phyloP scores from a whole-genome alignment of 2,888 invertebrate species.

The Ceraclea dissimilis region DNA sequence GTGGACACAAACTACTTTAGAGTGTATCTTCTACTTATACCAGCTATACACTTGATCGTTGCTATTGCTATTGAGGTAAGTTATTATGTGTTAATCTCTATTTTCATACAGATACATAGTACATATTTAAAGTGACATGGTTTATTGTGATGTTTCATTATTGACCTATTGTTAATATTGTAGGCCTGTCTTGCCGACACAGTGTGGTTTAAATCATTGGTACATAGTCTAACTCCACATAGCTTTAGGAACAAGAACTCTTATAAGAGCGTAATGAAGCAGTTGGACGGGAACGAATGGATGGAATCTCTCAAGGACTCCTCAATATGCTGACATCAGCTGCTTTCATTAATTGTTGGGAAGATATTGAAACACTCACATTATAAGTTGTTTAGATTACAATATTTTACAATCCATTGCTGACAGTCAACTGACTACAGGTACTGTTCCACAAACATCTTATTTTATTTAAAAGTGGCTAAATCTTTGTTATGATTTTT shows the following conservation, averaged over 20 bases:
- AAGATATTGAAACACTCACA: neutral
- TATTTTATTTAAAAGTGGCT: neutral
- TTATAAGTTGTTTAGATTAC: neutral
- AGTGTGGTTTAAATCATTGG: conserved; percentile 21
- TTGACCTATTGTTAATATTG: neutral
- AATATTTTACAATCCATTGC: conserved; percentile 13
- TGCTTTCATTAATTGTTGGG: conserved; percentile 7
- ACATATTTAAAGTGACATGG: too few relatives aligned
- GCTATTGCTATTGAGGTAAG: conserved; percentile 57
- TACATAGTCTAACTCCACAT: conserved; percentile 20
- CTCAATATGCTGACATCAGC: conserved; percentile 23
- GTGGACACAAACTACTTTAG: conserved; percentile 45
- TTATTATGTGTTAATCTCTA: neutral
- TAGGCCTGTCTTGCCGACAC: conserved; percentile 24
- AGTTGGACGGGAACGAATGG: conserved; percentile 24
- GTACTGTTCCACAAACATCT: neutral
- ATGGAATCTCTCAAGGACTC: conserved; percentile 24
- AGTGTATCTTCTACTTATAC: conserved; percentile 49
- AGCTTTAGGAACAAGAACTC: conserved; percentile 17
- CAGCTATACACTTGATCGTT: conserved; percentile 49
- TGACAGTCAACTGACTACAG: conserved; percentile 11
- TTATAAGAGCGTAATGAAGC: conserved; percentile 25
- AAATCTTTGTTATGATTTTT: neutral
- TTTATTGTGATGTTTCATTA: neutral
- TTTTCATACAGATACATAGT: too few relatives aligned